A percentile compares a stretch with the other conserved stretches of the same genome.
Conservation (phyloP, 1,140 invertebrate genomes). For the Fopius arisanus region DNA sequence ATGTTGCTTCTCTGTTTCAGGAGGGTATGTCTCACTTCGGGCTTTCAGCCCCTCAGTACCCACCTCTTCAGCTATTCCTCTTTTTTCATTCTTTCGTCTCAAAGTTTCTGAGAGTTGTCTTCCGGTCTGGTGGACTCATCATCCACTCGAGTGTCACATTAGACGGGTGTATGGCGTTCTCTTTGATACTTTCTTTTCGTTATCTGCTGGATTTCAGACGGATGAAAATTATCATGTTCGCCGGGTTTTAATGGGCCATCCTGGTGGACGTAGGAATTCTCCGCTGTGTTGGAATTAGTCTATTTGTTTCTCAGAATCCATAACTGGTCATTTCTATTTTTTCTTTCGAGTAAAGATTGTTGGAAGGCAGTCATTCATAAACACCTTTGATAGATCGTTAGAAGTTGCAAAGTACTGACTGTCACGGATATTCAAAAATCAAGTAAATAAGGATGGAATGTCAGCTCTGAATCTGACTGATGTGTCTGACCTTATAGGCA, state of each 20-base stretch:
- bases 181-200: conserved; percentile 21
- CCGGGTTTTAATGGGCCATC: neutral
- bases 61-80: conserved; percentile 31
- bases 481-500: conserved; percentile 8
- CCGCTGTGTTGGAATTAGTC: no score
- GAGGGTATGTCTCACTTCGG: neutral
- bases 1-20: conserved; percentile 29
- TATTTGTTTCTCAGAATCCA: no score
- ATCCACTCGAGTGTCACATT: conserved; percentile 28
- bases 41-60: conserved; percentile 32
- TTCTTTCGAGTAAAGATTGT: no score
- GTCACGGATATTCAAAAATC: no score
- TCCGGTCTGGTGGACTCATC: conserved; percentile 23
- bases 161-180: conserved; percentile 20
- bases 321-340: no score
- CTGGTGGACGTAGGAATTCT: neutral
- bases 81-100: conserved; percentile 19
- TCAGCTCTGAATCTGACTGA: no score
- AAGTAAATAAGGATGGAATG: no score
- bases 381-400: no score
- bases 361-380: no score
- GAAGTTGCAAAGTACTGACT: no score
- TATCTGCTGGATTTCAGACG: neutral
- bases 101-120: conserved; percentile 4
- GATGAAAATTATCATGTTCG: neutral